phyloP scores from a whole-genome alignment of 2,113 vertebrate genomes.

The Scophthalmus maximus region DNA sequence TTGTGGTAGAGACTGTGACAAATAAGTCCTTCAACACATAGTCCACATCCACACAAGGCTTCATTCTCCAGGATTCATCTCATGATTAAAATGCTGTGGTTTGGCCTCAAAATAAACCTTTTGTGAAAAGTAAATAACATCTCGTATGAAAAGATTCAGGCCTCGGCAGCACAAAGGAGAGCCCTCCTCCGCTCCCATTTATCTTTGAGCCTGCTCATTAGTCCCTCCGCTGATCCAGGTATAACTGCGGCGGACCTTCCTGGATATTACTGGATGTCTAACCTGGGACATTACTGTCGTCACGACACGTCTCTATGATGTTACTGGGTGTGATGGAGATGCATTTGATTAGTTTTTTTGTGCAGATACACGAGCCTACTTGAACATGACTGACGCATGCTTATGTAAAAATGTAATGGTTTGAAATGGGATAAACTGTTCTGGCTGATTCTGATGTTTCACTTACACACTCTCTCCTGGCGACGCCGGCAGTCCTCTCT shows the following conservation, averaged over 20 bases:
- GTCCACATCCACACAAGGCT: conserved; percentile 21
- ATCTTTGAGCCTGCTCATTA: conserved; percentile 52
- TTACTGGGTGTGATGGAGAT: background rate
- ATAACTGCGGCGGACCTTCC: conserved; percentile 31
- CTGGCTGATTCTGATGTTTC: conserved; percentile 1
- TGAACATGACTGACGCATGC: background rate
- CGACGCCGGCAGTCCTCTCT: no score
- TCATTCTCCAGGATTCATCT: conserved; percentile 10
- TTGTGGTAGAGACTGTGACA: no score
- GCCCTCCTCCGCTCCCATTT: no score
- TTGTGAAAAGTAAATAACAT: conserved; percentile 41
- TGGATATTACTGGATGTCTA: conserved; percentile 27
- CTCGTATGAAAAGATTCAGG: background rate
- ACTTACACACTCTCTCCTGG: background rate
- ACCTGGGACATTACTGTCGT: conserved; percentile 6
- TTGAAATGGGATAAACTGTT: background rate
- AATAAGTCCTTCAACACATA: background rate
- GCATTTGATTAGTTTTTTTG: no score
- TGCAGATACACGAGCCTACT: background rate
- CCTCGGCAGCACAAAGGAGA: background rate
- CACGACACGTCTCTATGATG: background rate
- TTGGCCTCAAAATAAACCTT: conserved; percentile 19
- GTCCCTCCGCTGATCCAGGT: conserved; percentile 24
- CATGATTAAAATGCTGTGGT: conserved; percentile 1
- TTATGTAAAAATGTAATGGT: background rate